A percentile compares a stretch with the other conserved stretches of the same genome.
Conservation (phyloP, 2,888 invertebrate species). For the Zele albiditarsus region DNA sequence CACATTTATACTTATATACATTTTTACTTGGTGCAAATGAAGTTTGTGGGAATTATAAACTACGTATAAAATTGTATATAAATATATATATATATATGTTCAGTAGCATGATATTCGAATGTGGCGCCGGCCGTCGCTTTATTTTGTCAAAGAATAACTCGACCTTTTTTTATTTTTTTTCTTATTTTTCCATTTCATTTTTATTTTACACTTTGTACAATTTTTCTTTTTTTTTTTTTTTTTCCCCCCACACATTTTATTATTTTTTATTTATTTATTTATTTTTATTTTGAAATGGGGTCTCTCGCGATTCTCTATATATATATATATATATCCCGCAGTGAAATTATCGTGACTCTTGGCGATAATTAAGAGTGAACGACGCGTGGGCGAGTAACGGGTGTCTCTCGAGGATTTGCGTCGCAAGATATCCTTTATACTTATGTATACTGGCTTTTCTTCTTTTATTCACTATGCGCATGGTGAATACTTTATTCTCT, state of each 20-base stretch:
- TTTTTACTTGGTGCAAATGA: not conserved
- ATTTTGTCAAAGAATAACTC: not conserved
- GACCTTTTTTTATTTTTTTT: not conserved
- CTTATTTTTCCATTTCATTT: not conserved
- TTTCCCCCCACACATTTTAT: not conserved
- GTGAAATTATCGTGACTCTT: slow-evolving; percentile 39
- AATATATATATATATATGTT: not conserved
- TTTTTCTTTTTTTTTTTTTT: too few species aligned
- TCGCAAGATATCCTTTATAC: slow-evolving; percentile 24
- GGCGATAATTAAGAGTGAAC: slow-evolving; percentile 54
- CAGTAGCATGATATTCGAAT: slow-evolving; percentile 11
- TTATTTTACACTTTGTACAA: not conserved
- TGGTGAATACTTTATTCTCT: slow-evolving; percentile 1
- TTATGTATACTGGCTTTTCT: not conserved
- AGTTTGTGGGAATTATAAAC: slow-evolving; percentile 2
- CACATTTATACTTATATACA: slow-evolving; percentile 21
- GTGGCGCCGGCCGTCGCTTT: slow-evolving; percentile 28
- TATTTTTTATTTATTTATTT: not conserved
- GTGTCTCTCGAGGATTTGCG: slow-evolving; percentile 30
- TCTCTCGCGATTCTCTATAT: not conserved
- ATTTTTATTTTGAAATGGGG: not conserved
- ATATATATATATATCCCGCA: slow-evolving; percentile 17
- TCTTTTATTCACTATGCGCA: not conserved
- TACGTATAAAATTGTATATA: not conserved
- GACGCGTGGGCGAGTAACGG: slow-evolving; percentile 55